These are phyloP conservation scores for Tapirus terrestris DNA, from an alignment of 2,113 vertebrate genomes.

Conservation along the genomic window DNA sequence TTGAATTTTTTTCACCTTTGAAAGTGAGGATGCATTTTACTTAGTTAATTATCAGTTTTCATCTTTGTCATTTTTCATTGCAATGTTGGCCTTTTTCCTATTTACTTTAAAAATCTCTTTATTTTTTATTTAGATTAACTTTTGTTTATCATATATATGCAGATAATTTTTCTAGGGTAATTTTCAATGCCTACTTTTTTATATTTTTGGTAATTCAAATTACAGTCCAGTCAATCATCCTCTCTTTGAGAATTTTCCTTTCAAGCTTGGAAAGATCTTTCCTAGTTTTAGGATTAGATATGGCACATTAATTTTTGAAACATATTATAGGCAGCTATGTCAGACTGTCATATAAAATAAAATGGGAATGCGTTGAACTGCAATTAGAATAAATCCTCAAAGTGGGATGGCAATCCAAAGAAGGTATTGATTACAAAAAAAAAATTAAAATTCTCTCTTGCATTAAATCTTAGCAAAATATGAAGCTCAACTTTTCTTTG, in stretches of 20 bases:
- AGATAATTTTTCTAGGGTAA: not conserved
- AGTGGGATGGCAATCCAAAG: not conserved
- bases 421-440: not conserved
- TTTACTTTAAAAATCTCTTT: not conserved
- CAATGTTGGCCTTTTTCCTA: not conserved
- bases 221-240: not conserved
- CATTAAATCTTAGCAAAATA: not conserved
- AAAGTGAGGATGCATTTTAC: constrained; percentile 20
- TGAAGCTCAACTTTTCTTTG: not conserved
- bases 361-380: not conserved
- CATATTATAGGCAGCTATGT: not conserved
- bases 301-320: not conserved
- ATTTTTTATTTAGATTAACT: not conserved
- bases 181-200: not conserved
- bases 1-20: not conserved
- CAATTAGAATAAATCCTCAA: not conserved
- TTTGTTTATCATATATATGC: not conserved
- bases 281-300: not conserved
- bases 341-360: not conserved
- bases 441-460: constrained; percentile 9
- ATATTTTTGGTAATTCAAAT: not conserved
- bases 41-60: not conserved
- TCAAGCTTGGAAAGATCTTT: not conserved
- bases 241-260: not conserved
- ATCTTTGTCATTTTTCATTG: not conserved